Percentiles rank a stretch among this genome's conserved stretches.
phyloP scores from a whole-genome alignment of 2,888 invertebrate species.

The Eupithecia exiguata region DNA sequence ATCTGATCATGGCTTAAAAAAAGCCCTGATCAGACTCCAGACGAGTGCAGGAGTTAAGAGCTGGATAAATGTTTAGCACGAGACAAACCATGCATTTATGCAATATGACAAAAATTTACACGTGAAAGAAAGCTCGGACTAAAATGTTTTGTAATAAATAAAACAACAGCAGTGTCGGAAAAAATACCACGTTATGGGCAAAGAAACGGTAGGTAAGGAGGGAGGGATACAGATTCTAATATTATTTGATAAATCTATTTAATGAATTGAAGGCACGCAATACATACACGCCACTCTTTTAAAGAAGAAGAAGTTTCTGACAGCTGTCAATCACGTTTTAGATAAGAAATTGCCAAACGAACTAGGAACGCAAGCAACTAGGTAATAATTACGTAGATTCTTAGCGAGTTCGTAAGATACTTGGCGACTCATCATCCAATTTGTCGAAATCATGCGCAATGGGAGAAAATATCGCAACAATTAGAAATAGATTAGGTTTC shows the following conservation, averaged over 20 bases:
- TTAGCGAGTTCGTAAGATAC: not conserved
- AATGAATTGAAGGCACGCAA: not conserved
- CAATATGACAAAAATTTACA: too few relatives aligned
- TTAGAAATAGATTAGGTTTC: slow-evolving; percentile 30
- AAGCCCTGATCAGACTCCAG: too few relatives aligned
- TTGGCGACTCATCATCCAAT: not conserved
- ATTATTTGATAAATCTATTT: not conserved
- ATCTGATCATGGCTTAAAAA: too few relatives aligned
- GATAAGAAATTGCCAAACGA: not conserved
- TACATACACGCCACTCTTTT: not conserved
- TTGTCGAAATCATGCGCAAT: not conserved
- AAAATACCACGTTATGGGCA: too few relatives aligned
- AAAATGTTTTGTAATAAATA: not conserved
- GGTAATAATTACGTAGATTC: not conserved
- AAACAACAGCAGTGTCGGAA: not conserved
- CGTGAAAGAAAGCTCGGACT: too few relatives aligned
- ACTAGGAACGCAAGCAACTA: not conserved
- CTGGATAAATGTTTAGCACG: not conserved
- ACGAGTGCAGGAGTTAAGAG: too few relatives aligned
- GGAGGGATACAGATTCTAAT: not conserved
- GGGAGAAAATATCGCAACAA: slow-evolving; percentile 20
- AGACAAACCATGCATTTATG: not conserved
- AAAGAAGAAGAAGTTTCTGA: not conserved
- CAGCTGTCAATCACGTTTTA: not conserved
- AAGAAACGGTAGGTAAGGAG: not conserved